These are phyloP conservation scores for Acanthopagrus latus DNA, from an alignment of 2,797 vertebrate genomes.

Conservation along the genomic window DNA sequence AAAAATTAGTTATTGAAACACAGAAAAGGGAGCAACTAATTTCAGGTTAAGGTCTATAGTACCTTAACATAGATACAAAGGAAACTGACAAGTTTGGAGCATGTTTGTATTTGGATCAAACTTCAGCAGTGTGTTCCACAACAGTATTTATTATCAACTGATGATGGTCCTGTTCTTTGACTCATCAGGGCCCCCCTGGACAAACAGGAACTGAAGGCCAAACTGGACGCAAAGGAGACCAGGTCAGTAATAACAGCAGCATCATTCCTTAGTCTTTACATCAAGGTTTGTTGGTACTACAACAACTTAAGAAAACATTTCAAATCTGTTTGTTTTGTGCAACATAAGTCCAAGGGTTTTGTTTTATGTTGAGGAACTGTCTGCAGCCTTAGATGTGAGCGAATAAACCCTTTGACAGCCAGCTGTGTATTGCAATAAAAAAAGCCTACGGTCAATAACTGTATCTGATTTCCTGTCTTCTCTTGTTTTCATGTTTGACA, in stretches of 20 bases:
- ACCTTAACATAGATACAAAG: not conserved
- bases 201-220: constrained; percentile 81
- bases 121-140: not conserved
- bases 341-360: not conserved
- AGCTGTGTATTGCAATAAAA: not conserved
- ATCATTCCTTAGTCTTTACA: not conserved
- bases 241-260: constrained; percentile 78
- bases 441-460: not conserved
- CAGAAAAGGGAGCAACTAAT: not conserved
- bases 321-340: not conserved
- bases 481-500: constrained; percentile 50
- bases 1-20: not conserved
- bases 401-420: not conserved
- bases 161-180: constrained; percentile 8
- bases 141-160: not conserved
- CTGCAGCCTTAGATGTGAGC: not conserved
- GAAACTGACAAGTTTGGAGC: not conserved
- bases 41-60: not conserved
- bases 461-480: constrained; percentile 14
- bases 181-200: constrained; percentile 86
- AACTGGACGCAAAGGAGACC: constrained; percentile 87
- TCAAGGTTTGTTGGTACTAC: not conserved
- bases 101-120: not conserved
- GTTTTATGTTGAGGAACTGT: not conserved
- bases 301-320: not conserved